Percentiles rank a stretch among this genome's conserved stretches.
phyloP scores from a whole-genome alignment of 2,888 invertebrate species.

The Macrophya alboannulata region DNA sequence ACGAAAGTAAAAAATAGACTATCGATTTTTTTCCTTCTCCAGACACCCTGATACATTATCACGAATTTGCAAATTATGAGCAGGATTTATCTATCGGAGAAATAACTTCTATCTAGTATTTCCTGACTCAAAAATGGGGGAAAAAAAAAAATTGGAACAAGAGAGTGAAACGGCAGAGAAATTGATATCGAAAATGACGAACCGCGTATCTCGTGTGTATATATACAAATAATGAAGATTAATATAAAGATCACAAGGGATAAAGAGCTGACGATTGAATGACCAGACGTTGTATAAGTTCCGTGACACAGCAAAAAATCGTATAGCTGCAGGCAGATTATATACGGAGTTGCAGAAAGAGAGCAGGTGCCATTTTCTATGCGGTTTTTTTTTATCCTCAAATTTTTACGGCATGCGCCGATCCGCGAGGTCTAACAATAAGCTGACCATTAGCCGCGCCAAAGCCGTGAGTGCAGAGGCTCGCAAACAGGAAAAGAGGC shows the following conservation, averaged over 20 bases:
- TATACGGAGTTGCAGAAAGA: neutral
- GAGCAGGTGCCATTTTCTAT: constrained; percentile 28
- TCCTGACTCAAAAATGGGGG: too few relatives aligned
- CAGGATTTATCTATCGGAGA: too few relatives aligned
- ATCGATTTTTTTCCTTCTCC: too few relatives aligned
- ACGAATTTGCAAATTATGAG: too few relatives aligned
- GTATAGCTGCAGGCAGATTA: neutral
- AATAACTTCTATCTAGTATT: too few relatives aligned
- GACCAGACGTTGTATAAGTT: neutral
- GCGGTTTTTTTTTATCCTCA: neutral
- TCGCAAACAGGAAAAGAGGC: neutral
- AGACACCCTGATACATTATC: too few relatives aligned
- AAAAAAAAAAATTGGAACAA: too few relatives aligned
- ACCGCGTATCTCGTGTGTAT: neutral
- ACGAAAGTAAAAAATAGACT: too few relatives aligned
- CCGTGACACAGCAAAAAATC: neutral
- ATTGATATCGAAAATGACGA: too few relatives aligned
- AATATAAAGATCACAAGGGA: neutral
- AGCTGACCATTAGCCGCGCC: constrained; percentile 11
- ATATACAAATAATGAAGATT: neutral
- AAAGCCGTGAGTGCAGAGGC: constrained; percentile 21
- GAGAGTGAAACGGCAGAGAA: too few relatives aligned
- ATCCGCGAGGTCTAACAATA: constrained; percentile 17
- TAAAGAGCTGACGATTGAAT: neutral
- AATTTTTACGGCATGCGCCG: constrained; percentile 10